A percentile compares a stretch with the other conserved stretches of the same genome.
Evolutionary conservation across 2,797 vertebrate species (phyloP).

Genomic region (Meda fulgida): DNA sequence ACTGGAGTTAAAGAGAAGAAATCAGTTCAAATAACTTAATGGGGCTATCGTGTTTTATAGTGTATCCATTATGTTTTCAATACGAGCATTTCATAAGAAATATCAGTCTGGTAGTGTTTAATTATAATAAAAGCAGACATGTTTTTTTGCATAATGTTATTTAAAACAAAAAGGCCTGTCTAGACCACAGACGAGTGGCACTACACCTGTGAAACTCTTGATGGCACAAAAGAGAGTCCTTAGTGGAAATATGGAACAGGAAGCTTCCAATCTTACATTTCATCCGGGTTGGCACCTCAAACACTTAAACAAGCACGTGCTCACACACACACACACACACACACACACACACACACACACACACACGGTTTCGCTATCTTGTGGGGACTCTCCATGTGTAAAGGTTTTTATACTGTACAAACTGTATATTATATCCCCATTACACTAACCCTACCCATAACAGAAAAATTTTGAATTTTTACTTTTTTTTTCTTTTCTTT

Average conservation of each 20-base stretch:
- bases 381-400: too few relatives aligned
- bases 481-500: too few relatives aligned
- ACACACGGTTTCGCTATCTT: neutral
- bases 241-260: slow-evolving; percentile 14
- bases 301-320: neutral
- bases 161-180: neutral
- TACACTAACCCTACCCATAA: too few relatives aligned
- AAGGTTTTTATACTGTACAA: too few relatives aligned
- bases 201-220: slow-evolving; percentile 12
- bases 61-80: neutral
- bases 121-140: neutral
- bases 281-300: neutral
- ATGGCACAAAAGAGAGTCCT: slow-evolving; percentile 9
- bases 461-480: too few relatives aligned
- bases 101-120: neutral
- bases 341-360: neutral
- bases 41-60: neutral
- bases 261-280: slow-evolving; percentile 11
- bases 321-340: accelerated
- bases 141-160: slow-evolving; percentile 20
- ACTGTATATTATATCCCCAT: too few relatives aligned
- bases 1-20: neutral
- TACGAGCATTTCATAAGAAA: neutral
- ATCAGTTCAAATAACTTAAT: neutral
- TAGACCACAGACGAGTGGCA: neutral